Evolutionary conservation across 2,888 invertebrate species (phyloP), one percentile per base, ranked within the genome.

Genomic region (Furcula furcula): DNA sequence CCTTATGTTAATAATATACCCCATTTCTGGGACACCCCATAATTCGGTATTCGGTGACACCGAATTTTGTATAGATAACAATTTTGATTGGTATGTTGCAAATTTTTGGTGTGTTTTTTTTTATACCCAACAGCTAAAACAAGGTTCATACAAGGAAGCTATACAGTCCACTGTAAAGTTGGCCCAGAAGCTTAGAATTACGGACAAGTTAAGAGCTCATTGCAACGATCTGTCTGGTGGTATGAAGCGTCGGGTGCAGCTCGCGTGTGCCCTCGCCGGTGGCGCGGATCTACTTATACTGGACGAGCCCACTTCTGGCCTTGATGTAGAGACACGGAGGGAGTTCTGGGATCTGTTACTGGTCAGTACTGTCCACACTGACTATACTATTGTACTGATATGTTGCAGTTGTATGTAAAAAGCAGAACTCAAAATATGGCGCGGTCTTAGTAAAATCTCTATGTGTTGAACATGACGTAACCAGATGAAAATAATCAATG

Each of bases 241-340:
- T 2, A 97, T 97, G 94, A 94, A 82, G 81, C 86, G 97, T 29
- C 93, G 96, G 0, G 45, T 97, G 7, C 96, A 95, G 29, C 90
- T 98, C 11, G 97, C 94, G 16, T 95, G 97, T 73, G 95, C 97
- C 0, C 89, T 97, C 28, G 92, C 96, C 20, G 97, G 96, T 0
- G 92, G 92, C 46, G 94, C 96, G 7, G 91, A 41, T 7, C 67
- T 75, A 26, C 64, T 94, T 31, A 90, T 94, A 41, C 83, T 95
- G 56, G 95, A 95, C 64, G 95, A 95, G 65, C 95, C 95, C n/a
- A 96, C 97, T 0, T 68, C 76, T 0, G 77, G 77, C 0, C 65
- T 77, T 0, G 77, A 77, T 20, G 72, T 77, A 12, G 69, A 76
- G 46, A 71, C 71, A 0, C 38, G 77, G 11, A 43, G 76, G 2